Evolutionary conservation across 2,888 invertebrate species (phyloP).

Genomic region (Apoda limacodes): DNA sequence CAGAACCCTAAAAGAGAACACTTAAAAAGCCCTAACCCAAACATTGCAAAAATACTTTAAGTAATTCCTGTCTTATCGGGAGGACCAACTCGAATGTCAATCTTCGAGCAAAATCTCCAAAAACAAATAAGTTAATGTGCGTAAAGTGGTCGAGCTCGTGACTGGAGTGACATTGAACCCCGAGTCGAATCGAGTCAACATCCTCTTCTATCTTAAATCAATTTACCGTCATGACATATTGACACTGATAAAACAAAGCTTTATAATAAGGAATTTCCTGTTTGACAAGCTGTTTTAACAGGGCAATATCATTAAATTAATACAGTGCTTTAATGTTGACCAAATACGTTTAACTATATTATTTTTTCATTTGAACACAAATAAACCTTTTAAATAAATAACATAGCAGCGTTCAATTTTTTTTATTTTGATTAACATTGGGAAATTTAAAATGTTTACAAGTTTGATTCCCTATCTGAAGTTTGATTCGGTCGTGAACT

Average conservation of each 20-base stretch:
- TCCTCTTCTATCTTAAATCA: slow-evolving; percentile 44
- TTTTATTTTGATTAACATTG: no score
- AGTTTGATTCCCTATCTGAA: no score
- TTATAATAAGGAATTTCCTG: slow-evolving; percentile 46
- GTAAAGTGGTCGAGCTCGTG: slow-evolving; percentile 58
- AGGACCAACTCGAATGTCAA: slow-evolving; percentile 35
- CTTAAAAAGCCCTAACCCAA: no score
- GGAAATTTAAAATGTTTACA: no score
- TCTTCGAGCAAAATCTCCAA: slow-evolving; percentile 45
- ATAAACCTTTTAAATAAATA: no score
- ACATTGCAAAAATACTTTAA: slow-evolving; percentile 29
- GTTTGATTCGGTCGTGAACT: no score
- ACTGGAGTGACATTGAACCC: slow-evolving; percentile 47
- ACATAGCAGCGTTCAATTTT: no score
- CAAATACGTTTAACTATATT: no score
- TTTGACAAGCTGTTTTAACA: slow-evolving; percentile 28
- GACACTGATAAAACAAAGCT: slow-evolving; percentile 41
- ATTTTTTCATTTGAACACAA: no score
- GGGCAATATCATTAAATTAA: no score
- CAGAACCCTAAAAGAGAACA: no score
- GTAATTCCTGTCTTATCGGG: slow-evolving; percentile 31
- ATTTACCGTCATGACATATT: slow-evolving; percentile 49
- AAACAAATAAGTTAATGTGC: slow-evolving; percentile 56
- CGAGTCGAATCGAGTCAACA: slow-evolving; percentile 30
- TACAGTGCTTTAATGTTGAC: no score